These are phyloP conservation scores for Ennomos erosarius DNA, from an alignment of 2,888 invertebrate genomes.

Conservation along the genomic window DNA sequence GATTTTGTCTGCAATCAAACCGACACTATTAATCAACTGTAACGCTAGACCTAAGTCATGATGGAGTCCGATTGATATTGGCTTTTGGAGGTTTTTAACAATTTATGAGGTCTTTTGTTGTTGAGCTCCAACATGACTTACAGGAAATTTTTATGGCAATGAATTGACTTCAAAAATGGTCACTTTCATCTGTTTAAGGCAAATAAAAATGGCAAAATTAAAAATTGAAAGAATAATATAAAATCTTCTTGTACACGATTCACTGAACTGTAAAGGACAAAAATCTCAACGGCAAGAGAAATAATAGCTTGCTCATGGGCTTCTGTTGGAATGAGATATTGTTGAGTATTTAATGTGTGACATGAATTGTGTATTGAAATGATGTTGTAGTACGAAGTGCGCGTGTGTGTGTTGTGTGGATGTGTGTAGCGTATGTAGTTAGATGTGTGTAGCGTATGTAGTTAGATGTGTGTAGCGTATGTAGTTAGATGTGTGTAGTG, in stretches of 20 bases:
- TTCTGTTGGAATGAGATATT: slow-evolving; percentile 34
- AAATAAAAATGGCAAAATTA: slow-evolving; percentile 47
- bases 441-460: slow-evolving; percentile 29
- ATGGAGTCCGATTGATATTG: slow-evolving; percentile 64
- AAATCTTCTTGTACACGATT: slow-evolving; percentile 57
- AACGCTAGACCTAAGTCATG: slow-evolving; percentile 65
- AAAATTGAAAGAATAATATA: slow-evolving; percentile 48
- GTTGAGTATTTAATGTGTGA: slow-evolving; percentile 30
- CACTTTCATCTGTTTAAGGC: slow-evolving; percentile 36
- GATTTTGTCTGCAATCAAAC: slow-evolving; percentile 97
- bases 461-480: slow-evolving; percentile 33
- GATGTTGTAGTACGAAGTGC: slow-evolving; percentile 25
- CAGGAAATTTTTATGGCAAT: slow-evolving; percentile 32
- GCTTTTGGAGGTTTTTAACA: slow-evolving; percentile 21
- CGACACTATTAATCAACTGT: slow-evolving; percentile 72
- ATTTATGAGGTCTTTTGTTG: slow-evolving; percentile 28
- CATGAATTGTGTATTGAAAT: slow-evolving; percentile 12
- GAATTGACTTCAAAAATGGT: slow-evolving; percentile 30
- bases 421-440: background rate
- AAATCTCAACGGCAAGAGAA: slow-evolving; percentile 36
- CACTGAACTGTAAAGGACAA: slow-evolving; percentile 54
- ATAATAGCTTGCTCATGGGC: slow-evolving; percentile 36
- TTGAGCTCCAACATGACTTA: slow-evolving; percentile 67
- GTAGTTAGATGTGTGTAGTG: slow-evolving; percentile 42
- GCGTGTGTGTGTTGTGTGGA: slow-evolving; percentile 39